Conservation (phyloP, 2,797 vertebrate genomes). For the Nyctalus aviator region DNA sequence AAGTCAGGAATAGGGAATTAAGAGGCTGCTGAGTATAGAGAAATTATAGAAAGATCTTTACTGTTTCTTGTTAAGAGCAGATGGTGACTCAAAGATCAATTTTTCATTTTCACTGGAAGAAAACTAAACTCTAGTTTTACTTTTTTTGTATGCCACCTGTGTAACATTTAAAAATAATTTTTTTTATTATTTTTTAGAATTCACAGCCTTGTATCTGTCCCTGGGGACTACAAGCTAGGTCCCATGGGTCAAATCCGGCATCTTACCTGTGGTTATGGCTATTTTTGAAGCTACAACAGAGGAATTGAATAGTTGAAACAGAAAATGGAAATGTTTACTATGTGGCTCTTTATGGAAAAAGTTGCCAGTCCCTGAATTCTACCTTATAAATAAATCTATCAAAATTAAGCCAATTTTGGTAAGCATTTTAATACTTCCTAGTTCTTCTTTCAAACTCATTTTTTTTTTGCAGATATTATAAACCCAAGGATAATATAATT, state of each 20-base stretch:
- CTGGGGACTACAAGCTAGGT: background rate
- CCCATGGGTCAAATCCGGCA: background rate
- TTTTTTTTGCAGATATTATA: constrained; percentile 1
- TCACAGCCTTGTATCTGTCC: background rate
- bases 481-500: background rate
- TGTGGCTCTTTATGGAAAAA: background rate
- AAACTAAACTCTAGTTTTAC: background rate
- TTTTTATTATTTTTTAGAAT: background rate
- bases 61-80: background rate
- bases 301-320: background rate
- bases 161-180: background rate
- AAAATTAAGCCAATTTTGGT: background rate
- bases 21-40: background rate
- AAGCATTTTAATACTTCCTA: constrained; percentile 4
- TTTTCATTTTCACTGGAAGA: background rate
- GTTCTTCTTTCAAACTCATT: background rate
- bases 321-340: background rate
- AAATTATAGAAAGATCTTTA: constrained; percentile 7
- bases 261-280: background rate
- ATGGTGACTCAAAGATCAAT: constrained; percentile 27
- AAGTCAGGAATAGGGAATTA: background rate
- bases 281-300: background rate
- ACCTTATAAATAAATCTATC: background rate
- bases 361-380: background rate
- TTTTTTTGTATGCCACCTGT: background rate